Evolutionary conservation across 2,888 invertebrate genomes (phyloP), one percentile per base, ranked within the genome.

Genomic region (Plagodis dolabraria): DNA sequence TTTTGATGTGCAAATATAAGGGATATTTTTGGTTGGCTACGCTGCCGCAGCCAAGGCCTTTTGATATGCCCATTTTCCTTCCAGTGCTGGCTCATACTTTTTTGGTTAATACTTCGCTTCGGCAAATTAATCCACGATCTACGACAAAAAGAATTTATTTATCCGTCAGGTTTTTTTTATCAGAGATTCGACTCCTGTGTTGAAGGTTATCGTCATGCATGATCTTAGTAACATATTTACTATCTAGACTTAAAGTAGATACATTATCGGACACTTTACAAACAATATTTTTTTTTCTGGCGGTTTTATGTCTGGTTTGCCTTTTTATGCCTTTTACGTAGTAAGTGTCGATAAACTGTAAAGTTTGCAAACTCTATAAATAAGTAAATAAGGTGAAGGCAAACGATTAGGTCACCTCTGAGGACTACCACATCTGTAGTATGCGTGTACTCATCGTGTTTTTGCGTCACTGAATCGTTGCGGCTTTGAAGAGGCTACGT

Each of bases 381-480:
- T 73, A 71, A 62, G 71, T 71, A 73, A 82, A 79, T 80, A 82
- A 79, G 81, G 82, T 82, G 77, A 83, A 81, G 79, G 77, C 71
- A 71, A 80, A 71, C 73, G 71, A 80, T 83, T 76, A 79, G 80
- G 81, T 86, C 83, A 84, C 77, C 80, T 76, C 74, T 72, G 69
- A 62, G 61, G 63, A 58, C 69, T 67, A 55, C 63, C 54, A 54
- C 67, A 42, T 43, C 56, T 42, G 36, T 40, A 36, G 63, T 55
- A 55, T 60, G 65, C 64, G 64, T 71, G 64, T 54, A 67, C 53
- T 59, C 57, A 56, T 62, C 45, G 40, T 42, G 38, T 46, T 72
- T 46, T 72, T 69, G 71, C 75, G 76, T 77, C 74, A 79, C 60
- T 44, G 48, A 42, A 9, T 36, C 22, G 40, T 33, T 10, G 40